Evolutionary conservation across 2,888 invertebrate species (phyloP), one percentile per base, ranked within the genome.

Genomic region (Ennomos quercinarius): DNA sequence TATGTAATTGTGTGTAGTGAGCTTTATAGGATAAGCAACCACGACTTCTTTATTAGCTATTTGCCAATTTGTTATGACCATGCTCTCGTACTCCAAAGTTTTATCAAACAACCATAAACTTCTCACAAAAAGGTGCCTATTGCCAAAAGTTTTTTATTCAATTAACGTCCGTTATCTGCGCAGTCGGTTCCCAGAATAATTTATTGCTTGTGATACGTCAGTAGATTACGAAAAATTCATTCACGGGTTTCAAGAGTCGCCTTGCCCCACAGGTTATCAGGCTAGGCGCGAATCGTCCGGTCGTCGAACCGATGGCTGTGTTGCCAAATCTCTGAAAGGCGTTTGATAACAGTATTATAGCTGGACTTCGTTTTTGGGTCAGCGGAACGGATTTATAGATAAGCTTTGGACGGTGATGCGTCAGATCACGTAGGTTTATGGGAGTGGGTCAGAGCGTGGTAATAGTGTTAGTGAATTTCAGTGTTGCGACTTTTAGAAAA

Each of bases 301-400:
- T 61, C 70, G 61, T 62, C 67, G 55, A 65, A 57, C 64, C 56
- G 51, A 43, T 49, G 56, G 51, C 58, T 56, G 49, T 69, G 73
- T 71, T 80, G 82, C 83, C 80, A 84, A 83, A 82, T 80, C 72
- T 70, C 69, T 70, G 64, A 69, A 71, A 59, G 44, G 44, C 52
- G 48, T 53, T 37, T 54, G 70, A 67, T 61, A 66, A 67, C 64
- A 70, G 71, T 55, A 48, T 69, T 71, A 67, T 64, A 56, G 55
- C 58, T 65, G 63, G 58, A 65, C 67, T 70, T 57, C 46, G 60
- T 63, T 73, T 74, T 69, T 66, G 63, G 74, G 73, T 72, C 70
- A 71, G 51, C 67, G 62, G 72, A 70, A 57, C 74, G 73, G 72
- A 74, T 74, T 78, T 73, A 57, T 47, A 69, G 73, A 74, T 75